Conservation (phyloP, 1,140 invertebrate species). For the Sarcophaga peregrina region DNA sequence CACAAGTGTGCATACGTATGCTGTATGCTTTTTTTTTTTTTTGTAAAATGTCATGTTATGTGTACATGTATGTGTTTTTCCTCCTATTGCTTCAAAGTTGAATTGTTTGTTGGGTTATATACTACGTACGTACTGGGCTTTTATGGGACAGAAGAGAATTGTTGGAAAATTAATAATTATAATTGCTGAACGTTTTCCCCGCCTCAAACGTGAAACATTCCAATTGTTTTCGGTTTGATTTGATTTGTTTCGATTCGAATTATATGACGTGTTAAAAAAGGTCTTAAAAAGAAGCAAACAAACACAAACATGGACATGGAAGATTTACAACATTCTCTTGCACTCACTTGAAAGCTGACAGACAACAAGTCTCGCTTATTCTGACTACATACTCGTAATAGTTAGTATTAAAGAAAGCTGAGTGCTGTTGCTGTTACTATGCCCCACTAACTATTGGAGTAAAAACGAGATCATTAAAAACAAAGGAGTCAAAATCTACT, state of each 20-base stretch:
- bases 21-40: too few species aligned
- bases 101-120: neutral
- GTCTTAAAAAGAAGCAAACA: neutral
- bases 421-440: neutral
- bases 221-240: neutral
- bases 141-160: neutral
- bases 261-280: neutral
- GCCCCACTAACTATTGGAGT: neutral
- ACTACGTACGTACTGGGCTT: neutral
- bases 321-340: neutral
- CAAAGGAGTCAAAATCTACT: neutral
- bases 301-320: neutral
- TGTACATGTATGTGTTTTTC: too few species aligned
- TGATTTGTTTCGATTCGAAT: neutral
- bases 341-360: neutral
- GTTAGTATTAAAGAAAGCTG: too few species aligned
- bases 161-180: conserved; percentile 13
- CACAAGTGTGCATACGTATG: too few species aligned
- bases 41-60: too few species aligned
- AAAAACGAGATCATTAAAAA: conserved; percentile 25
- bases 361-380: neutral
- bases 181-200: conserved; percentile 13
- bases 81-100: too few species aligned
- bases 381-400: neutral
- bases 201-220: conserved; percentile 12